Base-by-base conservation (phyloP, 2,113 vertebrate genomes). In the Deroptyus accipitrinus region DNA sequence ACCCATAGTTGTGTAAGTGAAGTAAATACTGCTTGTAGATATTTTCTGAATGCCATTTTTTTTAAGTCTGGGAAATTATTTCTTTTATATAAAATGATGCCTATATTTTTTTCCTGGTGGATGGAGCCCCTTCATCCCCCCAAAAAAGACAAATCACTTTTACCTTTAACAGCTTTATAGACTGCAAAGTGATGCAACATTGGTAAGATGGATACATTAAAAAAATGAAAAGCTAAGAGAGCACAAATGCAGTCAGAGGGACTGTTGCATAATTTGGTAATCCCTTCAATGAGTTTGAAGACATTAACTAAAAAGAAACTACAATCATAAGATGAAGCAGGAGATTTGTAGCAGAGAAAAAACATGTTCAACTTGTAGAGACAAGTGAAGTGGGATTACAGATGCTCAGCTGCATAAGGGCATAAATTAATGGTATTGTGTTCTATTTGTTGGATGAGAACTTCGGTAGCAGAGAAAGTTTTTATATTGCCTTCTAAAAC, bases 191-290 rank as follows among this genome's bases (percentile, higher is more conserved):
- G 9, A 24, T 52, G 8, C 2, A 66, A 69, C 81, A 52, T 7
- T 35, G 59, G 0, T 39, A 61, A 66, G 10, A 67, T 23, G 1
- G 33, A 48, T 15, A 2, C 5, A 51, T 46, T n/a, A 1, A 23
- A 78, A 49, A 76, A 57, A 67, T 7, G 0, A 66, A 64, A 83
- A 77, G 2, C 5, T 57, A 57, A 78, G 17, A 55, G 7, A 3
- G 57, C 6, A 48, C 10, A 74, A 66, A 70, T 74, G 0, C 4
- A 31, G 8, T 51, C 27, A 57, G 39, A 61, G 11, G 63, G 13
- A 17, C 44, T 68, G 17, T 41, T 66, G 27, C 24, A 17, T 42
- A 63, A 79, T 31, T 57, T 49, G 7, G 33, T 64, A 46, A 79
- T 64, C 82, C 79, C 11, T 75, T 75, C 4, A 1, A n/a, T 37